A percentile compares a stretch with the other conserved stretches of the same genome.
Conservation (phyloP, 1,140 invertebrate genomes). For the Lysiphlebus fabarum region DNA sequence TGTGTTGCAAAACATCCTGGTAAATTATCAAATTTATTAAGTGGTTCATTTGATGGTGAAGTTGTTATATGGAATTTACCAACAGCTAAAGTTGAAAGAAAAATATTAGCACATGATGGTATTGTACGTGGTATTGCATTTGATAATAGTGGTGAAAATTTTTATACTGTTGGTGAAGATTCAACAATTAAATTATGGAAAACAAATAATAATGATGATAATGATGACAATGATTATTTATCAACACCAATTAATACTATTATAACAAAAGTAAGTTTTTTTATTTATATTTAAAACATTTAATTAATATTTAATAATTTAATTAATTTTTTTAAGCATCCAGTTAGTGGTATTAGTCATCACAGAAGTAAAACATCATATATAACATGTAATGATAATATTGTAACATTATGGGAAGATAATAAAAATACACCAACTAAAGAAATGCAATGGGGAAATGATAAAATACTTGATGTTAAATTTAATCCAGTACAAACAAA, state of each 20-base stretch:
- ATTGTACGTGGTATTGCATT: constrained; percentile 81
- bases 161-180: constrained; percentile 89
- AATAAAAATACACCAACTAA: constrained; percentile 81
- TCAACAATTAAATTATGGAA: constrained; percentile 95
- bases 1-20: constrained; percentile 85
- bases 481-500: constrained; percentile 84
- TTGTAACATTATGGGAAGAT: constrained; percentile 86
- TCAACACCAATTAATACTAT: constrained; percentile 78
- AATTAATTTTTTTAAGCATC: constrained; percentile 59
- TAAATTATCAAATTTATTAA: constrained; percentile 73
- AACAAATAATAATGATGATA: constrained; percentile 51
- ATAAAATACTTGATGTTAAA: constrained; percentile 82
- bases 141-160: constrained; percentile 59
- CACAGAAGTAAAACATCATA: constrained; percentile 76
- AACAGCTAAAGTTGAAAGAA: constrained; percentile 66
- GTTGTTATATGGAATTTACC: constrained; percentile 91
- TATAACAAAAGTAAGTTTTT: constrained; percentile 39
- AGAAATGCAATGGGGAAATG: constrained; percentile 88
- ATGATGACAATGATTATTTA: constrained; percentile 57
- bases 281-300: no score
- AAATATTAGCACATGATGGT: constrained; percentile 88
- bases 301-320: no score
- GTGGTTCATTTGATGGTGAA: constrained; percentile 94
- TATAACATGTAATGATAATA: constrained; percentile 87
- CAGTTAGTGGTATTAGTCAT: constrained; percentile 81